These are phyloP conservation scores for Atherinomorus stipes DNA, from an alignment of 2,113 vertebrate genomes.

Conservation along the genomic window DNA sequence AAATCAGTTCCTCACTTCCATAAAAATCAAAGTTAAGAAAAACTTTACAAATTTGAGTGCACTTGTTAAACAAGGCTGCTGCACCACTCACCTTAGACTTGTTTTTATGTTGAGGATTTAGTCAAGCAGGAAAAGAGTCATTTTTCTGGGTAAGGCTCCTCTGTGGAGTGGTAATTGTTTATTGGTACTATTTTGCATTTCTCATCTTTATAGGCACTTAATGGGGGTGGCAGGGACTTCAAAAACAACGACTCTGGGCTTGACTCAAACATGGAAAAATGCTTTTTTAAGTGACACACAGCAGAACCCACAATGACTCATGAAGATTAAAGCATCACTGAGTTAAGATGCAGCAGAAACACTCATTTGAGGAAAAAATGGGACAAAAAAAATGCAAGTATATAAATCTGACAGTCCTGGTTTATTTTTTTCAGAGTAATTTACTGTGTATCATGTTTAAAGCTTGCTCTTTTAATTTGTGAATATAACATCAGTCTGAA, in stretches of 20 bases:
- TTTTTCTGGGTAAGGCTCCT: slow-evolving; percentile 13
- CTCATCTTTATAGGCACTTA: slow-evolving; percentile 18
- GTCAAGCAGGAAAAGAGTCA: slow-evolving; percentile 20
- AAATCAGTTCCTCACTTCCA: neutral
- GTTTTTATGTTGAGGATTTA: slow-evolving; percentile 10
- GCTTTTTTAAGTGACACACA: neutral
- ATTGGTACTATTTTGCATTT: slow-evolving; percentile 16
- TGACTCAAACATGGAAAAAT: slow-evolving; percentile 31
- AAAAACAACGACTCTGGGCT: slow-evolving; percentile 13
- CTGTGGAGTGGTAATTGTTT: slow-evolving; percentile 11
- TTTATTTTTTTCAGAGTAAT: too few species aligned
- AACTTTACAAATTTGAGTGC: neutral
- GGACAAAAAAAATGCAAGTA: neutral
- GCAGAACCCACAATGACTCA: slow-evolving; percentile 7
- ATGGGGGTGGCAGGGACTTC: slow-evolving; percentile 23
- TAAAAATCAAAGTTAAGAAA: slow-evolving; percentile 16
- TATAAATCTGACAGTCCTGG: neutral
- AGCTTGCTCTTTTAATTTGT: too few species aligned
- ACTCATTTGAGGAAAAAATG: neutral
- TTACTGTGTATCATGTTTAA: neutral
- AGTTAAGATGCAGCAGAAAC: slow-evolving; percentile 23
- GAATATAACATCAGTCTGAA: neutral
- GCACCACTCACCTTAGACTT: slow-evolving; percentile 7
- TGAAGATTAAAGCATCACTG: slow-evolving; percentile 17
- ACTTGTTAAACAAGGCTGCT: slow-evolving; percentile 10